Evolutionary conservation across 2,797 vertebrate species (phyloP).

Genomic region (Eulemur coronatus): DNA sequence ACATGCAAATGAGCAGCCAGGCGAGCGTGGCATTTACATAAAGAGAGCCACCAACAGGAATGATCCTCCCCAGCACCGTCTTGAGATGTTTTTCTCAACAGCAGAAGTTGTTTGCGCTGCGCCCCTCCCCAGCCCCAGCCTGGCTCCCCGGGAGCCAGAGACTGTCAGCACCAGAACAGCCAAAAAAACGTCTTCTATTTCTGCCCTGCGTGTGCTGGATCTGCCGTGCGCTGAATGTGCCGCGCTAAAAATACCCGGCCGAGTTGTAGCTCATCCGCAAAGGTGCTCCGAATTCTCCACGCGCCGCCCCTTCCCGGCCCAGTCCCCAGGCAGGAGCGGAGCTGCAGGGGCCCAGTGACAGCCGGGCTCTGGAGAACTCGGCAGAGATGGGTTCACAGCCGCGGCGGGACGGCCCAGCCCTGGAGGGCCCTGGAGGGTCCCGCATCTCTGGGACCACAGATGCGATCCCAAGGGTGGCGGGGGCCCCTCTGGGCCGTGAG

Average conservation of each 20-base stretch:
- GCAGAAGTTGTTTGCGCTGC: slow-evolving; percentile 27
- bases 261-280: background rate
- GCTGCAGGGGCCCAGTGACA: background rate
- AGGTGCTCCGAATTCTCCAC: background rate
- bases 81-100: slow-evolving; percentile 52
- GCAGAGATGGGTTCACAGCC: background rate
- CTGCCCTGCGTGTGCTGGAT: background rate
- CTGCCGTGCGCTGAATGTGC: background rate
- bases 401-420: background rate
- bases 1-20: background rate
- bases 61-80: background rate
- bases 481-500: background rate
- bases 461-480: background rate
- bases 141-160: slow-evolving; percentile 11
- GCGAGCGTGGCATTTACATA: background rate
- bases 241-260: slow-evolving; percentile 53
- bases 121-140: slow-evolving; percentile 6
- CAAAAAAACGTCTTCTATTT: slow-evolving; percentile 48
- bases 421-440: fast-evolving
- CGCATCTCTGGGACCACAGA: fast-evolving
- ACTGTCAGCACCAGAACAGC: slow-evolving; percentile 42
- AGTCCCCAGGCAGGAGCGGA: background rate
- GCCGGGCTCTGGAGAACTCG: background rate
- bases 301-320: background rate
- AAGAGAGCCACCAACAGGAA: background rate